Conservation (phyloP, 2,113 vertebrate genomes). For the Cyprinus carpio region DNA sequence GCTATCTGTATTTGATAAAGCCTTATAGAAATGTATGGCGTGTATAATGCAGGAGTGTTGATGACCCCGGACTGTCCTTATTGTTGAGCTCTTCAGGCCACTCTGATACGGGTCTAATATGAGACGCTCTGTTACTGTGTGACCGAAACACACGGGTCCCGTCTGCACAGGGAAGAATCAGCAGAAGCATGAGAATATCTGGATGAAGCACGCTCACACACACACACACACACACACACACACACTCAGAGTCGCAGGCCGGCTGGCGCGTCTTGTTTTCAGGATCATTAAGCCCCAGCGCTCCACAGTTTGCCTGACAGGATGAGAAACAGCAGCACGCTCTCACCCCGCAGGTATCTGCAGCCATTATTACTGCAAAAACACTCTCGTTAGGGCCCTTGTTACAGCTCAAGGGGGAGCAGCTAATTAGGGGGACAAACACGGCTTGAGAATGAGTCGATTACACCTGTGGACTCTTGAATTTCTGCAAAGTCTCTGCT, state of each 20-base stretch:
- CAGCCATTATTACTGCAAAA: constrained; percentile 94
- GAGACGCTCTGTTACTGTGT: no score
- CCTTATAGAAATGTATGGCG: no score
- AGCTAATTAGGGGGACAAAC: constrained; percentile 94
- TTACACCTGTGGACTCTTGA: constrained; percentile 89
- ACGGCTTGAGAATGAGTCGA: constrained; percentile 90
- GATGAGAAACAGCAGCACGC: constrained; percentile 85
- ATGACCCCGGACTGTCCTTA: no score
- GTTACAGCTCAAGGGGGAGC: constrained; percentile 85
- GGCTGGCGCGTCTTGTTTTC: constrained; percentile 78
- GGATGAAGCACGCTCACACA: constrained; percentile 11
- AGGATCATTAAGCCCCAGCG: constrained; percentile 96
- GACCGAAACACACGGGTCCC: no score
- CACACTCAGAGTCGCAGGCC: neutral
- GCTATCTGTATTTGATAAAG: no score
- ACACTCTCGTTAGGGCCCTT: constrained; percentile 90
- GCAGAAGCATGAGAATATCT: no score
- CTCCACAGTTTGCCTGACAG: constrained; percentile 90
- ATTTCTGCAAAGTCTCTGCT: constrained; percentile 82
- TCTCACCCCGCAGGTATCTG: constrained; percentile 93
- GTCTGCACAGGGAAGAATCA: no score
- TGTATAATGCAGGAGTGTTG: no score
- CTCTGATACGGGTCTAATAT: no score
- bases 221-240: constrained; percentile 26
- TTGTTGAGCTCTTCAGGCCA: no score